phyloP scores from a whole-genome alignment of 2,797 vertebrate species.

The Peromyscus melanophrys region DNA sequence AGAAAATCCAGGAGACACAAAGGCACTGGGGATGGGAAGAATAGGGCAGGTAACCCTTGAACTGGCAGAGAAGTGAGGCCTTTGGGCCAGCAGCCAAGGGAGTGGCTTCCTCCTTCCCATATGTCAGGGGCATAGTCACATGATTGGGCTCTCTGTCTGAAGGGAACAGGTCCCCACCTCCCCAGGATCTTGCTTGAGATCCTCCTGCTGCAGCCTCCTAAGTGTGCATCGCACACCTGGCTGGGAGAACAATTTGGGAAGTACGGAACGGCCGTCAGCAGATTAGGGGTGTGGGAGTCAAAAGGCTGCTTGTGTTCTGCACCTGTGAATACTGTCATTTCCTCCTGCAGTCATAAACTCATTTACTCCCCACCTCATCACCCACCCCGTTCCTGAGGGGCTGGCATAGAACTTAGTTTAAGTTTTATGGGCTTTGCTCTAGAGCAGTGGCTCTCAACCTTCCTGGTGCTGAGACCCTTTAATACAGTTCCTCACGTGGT shows the following conservation, averaged over 20 bases:
- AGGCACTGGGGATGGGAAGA: not conserved
- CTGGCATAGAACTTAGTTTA: not conserved
- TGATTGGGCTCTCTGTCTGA: not conserved
- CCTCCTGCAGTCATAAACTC: not conserved
- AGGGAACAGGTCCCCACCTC: not conserved
- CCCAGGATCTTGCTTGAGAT: not conserved
- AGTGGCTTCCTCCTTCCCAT: not conserved
- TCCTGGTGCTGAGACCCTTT: too few species aligned
- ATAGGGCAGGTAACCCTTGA: not conserved
- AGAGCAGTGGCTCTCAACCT: not conserved
- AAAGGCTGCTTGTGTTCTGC: not conserved
- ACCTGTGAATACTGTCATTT: not conserved
- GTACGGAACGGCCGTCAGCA: not conserved
- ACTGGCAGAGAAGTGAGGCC: not conserved
- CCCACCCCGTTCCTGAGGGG: not conserved
- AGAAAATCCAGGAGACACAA: not conserved
- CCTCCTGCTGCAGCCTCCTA: not conserved
- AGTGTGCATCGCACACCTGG: not conserved
- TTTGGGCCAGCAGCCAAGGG: not conserved
- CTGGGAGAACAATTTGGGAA: not conserved
- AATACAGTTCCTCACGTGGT: not conserved
- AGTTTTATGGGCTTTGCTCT: not conserved
- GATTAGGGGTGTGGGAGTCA: not conserved
- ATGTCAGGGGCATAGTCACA: not conserved
- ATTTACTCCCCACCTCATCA: not conserved